Base-by-base conservation (phyloP, 2,888 invertebrate species). In the Cephalotes varians region DNA sequence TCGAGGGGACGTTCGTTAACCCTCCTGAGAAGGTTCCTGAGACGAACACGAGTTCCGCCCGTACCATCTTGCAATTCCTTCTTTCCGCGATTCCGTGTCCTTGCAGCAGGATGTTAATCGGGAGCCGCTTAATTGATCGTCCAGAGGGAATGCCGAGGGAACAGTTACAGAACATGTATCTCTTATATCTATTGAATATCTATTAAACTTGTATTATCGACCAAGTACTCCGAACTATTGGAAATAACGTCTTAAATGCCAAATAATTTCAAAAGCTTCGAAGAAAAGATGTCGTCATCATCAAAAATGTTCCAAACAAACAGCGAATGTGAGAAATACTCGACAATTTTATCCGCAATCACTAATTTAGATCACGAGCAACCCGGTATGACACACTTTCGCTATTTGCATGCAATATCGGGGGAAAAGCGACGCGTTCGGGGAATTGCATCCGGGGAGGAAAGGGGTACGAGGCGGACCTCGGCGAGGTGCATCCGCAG, bases 1-100 rank as follows among this genome's bases (percentile, higher is more conserved):
- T 85, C 86, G 77, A 71, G 89, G 93, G 93, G 92, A 93, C 93
- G 93, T 93, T 93, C 93, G 92, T 93, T 93, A 93, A 93, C 92
- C 92, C 90, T 83, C 72, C 60, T 65, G 80, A 84, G 84, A 64
- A 72, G 69, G 69, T 90, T 83, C 72, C 60, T 65, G 80, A 84
- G 84, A 64, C 72, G 69, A 72, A 77, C 62, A 82, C 71, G 81
- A 80, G 69, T 81, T 81, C 72, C 76, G 54, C 74, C 49, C 67
- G 56, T 64, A 7, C 60, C 28, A 49, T 60, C 40, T 65, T 54
- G 62, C 74, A 71, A 64, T 77, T 49, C 49, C 73, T 28, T 77
- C 56, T 64, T 77, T 40, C 60, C 71, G 25, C 56, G 62, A 71
- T 58, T 65, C 60, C 18, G 49, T 54, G 56, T 74, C 74, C 74